Evolutionary conservation across 2,888 invertebrate genomes (phyloP).

Genomic region (Neuroscelio doddi): DNA sequence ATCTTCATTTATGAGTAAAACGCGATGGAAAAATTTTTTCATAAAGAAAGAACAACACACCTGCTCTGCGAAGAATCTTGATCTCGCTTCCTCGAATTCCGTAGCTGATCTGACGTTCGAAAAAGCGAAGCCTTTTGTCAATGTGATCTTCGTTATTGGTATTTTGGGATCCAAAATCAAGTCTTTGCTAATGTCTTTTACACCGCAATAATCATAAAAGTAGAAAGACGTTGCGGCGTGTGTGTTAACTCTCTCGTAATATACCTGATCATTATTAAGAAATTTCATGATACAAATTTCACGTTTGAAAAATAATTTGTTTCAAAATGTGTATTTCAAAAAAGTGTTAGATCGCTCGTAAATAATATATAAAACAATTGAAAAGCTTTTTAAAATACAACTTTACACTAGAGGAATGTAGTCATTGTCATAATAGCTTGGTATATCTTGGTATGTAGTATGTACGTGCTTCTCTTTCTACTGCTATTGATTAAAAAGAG

Average conservation of each 20-base stretch:
- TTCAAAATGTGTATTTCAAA: not conserved
- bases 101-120: constrained; percentile 84
- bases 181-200: constrained; percentile 83
- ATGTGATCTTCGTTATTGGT: constrained; percentile 83
- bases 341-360: too few relatives aligned
- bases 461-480: too few relatives aligned
- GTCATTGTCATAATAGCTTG: too few relatives aligned
- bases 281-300: too few relatives aligned
- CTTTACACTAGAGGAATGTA: too few relatives aligned
- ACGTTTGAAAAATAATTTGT: too few relatives aligned
- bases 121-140: constrained; percentile 87
- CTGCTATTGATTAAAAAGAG: too few relatives aligned
- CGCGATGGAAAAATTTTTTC: too few relatives aligned
- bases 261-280: constrained; percentile 75
- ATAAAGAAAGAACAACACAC: constrained; percentile 36
- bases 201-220: constrained; percentile 84
- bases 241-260: constrained; percentile 87
- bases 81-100: constrained; percentile 88
- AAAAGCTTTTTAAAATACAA: too few relatives aligned
- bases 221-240: constrained; percentile 85
- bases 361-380: too few relatives aligned
- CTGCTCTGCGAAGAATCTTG: constrained; percentile 85
- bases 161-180: constrained; percentile 79
- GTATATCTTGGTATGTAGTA: too few relatives aligned
- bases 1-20: too few relatives aligned